phyloP scores from a whole-genome alignment of 2,113 vertebrate species.

The Eulemur macaco region DNA sequence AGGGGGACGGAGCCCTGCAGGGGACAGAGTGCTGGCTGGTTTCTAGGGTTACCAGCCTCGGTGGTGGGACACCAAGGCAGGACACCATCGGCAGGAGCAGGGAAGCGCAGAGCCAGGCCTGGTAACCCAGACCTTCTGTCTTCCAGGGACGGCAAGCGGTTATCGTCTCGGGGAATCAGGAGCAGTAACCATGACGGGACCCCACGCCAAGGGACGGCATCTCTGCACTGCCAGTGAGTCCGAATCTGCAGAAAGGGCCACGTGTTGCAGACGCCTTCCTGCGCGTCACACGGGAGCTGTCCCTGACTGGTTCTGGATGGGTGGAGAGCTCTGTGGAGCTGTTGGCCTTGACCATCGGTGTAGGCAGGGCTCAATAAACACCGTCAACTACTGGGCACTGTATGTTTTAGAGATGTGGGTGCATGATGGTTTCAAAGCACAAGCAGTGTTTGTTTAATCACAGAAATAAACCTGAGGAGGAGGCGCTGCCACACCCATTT shows the following conservation, averaged over 20 bases:
- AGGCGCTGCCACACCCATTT: background rate
- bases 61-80: background rate
- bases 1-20: too few relatives aligned
- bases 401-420: background rate
- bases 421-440: background rate
- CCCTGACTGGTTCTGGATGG: too few relatives aligned
- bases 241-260: background rate
- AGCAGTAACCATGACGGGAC: background rate
- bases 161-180: background rate
- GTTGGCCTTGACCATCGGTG: too few relatives aligned
- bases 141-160: background rate
- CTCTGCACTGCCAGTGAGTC: background rate
- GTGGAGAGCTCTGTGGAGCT: background rate
- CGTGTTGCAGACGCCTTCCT: background rate
- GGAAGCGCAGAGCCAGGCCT: background rate
- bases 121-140: too few relatives aligned
- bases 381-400: too few relatives aligned
- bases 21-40: background rate
- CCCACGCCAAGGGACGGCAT: background rate
- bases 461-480: background rate
- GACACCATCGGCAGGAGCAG: background rate
- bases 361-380: background rate
- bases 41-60: too few relatives aligned
- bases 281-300: background rate
- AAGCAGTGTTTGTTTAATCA: background rate